Conservation (phyloP, 1,140 invertebrate species). For the Heliconius nattereri region DNA sequence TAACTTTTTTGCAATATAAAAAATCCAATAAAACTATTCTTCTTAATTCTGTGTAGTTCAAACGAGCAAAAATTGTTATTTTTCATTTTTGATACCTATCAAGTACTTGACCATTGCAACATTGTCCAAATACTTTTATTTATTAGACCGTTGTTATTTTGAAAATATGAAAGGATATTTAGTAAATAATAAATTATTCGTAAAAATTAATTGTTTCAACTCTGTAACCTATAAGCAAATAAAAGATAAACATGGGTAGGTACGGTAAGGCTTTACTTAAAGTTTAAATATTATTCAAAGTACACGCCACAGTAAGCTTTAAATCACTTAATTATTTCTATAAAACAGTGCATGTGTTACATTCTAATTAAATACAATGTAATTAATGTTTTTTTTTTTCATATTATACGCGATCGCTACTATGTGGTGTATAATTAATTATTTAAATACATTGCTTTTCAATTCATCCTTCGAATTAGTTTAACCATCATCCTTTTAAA, state of each 20-base stretch:
- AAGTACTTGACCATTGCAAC: not conserved
- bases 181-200: not conserved
- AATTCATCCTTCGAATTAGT: not conserved
- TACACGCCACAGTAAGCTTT: slow-evolving; percentile 28
- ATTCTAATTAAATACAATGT: not conserved
- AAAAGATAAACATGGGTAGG: not conserved
- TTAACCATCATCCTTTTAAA: slow-evolving; percentile 3
- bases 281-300: not conserved
- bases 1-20: too few species aligned
- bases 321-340: slow-evolving; percentile 25
- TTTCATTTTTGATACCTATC: too few species aligned
- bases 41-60: too few species aligned
- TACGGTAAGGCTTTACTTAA: not conserved
- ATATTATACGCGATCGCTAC: not conserved
- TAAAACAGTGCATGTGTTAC: slow-evolving; percentile 11
- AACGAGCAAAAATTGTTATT: too few species aligned
- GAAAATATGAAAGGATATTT: not conserved
- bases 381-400: not conserved
- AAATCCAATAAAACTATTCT: too few species aligned
- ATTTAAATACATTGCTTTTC: slow-evolving; percentile 14
- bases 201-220: not conserved
- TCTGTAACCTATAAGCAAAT: not conserved
- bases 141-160: not conserved
- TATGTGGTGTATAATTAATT: not conserved
- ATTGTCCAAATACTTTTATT: not conserved